phyloP scores from a whole-genome alignment of 2,113 vertebrate genomes.

The Bolborhynchus lineola region DNA sequence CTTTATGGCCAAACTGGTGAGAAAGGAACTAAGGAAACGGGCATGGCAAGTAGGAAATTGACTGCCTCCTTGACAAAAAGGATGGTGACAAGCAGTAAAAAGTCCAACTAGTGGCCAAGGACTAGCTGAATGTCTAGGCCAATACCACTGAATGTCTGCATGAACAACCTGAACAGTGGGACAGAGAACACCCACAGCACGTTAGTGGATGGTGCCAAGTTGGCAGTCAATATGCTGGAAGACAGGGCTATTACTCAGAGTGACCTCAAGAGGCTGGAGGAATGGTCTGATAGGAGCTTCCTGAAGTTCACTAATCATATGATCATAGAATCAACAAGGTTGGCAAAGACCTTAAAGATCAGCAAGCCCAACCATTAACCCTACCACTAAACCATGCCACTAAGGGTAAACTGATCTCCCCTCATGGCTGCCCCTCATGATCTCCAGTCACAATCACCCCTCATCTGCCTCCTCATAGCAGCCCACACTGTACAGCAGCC shows the following conservation, averaged over 20 bases:
- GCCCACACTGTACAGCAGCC: not conserved
- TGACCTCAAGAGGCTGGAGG: not conserved
- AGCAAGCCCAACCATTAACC: not conserved
- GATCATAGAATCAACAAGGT: not conserved
- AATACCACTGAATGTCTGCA: not conserved
- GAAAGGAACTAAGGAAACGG: not conserved
- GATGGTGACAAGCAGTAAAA: not conserved
- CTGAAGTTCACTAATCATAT: not conserved
- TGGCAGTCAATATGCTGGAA: not conserved
- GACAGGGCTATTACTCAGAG: not conserved
- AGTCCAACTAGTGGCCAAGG: not conserved
- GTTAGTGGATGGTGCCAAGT: rapidly evolving
- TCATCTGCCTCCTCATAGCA: not conserved
- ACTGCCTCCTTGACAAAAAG: not conserved
- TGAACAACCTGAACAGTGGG: not conserved
- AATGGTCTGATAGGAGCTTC: not conserved
- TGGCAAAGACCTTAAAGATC: not conserved
- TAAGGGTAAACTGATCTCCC: not conserved
- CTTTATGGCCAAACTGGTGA: not conserved
- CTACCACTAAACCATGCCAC: not conserved
- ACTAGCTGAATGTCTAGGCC: not conserved
- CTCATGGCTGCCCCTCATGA: too few species aligned
- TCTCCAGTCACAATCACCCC: not conserved
- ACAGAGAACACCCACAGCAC: not conserved
- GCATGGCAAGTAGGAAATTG: not conserved